Evolutionary conservation across 2,888 invertebrate genomes (phyloP).

Genomic region (Saturnia pavonia): DNA sequence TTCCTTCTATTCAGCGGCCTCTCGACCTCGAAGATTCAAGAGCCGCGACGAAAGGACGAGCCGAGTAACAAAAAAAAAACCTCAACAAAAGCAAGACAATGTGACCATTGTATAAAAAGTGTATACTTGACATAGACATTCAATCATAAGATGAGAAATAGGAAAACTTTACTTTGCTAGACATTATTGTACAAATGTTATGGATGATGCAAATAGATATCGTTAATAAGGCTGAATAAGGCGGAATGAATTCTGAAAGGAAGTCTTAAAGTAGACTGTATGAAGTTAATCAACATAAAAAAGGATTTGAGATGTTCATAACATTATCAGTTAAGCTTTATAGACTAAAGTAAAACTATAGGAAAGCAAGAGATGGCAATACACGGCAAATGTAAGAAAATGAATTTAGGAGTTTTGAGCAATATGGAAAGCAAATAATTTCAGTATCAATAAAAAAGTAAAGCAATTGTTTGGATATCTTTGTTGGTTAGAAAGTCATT

Average conservation of each 20-base stretch:
- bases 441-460: not conserved
- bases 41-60: conserved; percentile 57
- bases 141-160: conserved; percentile 40
- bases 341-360: not conserved
- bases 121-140: conserved; percentile 40
- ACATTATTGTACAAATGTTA: conserved; percentile 42
- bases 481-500: not conserved
- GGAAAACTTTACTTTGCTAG: conserved; percentile 39
- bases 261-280: not conserved
- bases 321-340: not conserved
- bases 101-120: conserved; percentile 38
- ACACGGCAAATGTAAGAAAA: not conserved
- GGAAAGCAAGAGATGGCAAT: not conserved
- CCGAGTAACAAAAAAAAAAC: conserved; percentile 53
- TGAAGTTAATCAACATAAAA: not conserved
- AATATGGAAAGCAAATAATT: not conserved
- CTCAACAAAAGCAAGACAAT: conserved; percentile 39
- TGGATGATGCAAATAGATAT: conserved; percentile 32
- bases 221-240: not conserved
- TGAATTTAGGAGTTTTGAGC: not conserved
- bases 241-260: not conserved
- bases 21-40: conserved; percentile 53
- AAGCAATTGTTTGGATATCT: not conserved
- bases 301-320: not conserved
- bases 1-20: conserved; percentile 47